phyloP scores from a whole-genome alignment of 2,888 invertebrate species.

The Keiferia lycopersicella region DNA sequence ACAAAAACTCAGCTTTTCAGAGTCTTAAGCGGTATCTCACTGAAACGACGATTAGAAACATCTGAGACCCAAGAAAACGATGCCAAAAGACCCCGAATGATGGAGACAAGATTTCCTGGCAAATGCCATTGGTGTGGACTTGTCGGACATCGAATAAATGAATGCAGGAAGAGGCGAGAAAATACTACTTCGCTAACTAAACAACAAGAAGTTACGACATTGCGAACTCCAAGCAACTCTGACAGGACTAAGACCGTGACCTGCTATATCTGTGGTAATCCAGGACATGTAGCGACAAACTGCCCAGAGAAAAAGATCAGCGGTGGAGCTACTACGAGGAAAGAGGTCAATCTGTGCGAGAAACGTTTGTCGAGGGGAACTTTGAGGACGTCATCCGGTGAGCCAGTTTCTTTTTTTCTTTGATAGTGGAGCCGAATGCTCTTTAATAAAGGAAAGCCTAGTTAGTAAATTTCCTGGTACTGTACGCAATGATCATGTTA shows the following conservation, averaged over 20 bases:
- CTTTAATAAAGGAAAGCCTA: too few relatives aligned
- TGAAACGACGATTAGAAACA: slow-evolving; percentile 3
- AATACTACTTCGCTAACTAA: neutral
- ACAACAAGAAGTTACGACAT: neutral
- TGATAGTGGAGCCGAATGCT: slow-evolving; percentile 25
- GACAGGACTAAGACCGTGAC: neutral
- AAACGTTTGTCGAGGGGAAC: slow-evolving; percentile 5
- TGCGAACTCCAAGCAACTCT: neutral
- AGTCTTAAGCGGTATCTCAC: slow-evolving; percentile 19
- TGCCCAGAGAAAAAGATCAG: slow-evolving; percentile 26
- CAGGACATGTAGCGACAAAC: slow-evolving; percentile 14
- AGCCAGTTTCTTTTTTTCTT: slow-evolving; percentile 25
- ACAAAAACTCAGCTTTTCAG: slow-evolving; percentile 35
- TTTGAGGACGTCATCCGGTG: slow-evolving; percentile 22
- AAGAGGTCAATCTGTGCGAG: slow-evolving; percentile 24
- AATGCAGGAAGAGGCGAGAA: slow-evolving; percentile 7
- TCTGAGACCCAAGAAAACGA: slow-evolving; percentile 11
- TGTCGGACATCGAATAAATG: slow-evolving; percentile 24
- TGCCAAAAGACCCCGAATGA: slow-evolving; percentile 12
- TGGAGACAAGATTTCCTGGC: slow-evolving; percentile 27
- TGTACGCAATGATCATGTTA: neutral
- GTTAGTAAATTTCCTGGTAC: slow-evolving; percentile 15
- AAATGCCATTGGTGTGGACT: slow-evolving; percentile 28
- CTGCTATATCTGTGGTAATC: slow-evolving; percentile 12
- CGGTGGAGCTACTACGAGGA: neutral